phyloP scores from a whole-genome alignment of 1,140 invertebrate species.

The Pseudoatta argentina region DNA sequence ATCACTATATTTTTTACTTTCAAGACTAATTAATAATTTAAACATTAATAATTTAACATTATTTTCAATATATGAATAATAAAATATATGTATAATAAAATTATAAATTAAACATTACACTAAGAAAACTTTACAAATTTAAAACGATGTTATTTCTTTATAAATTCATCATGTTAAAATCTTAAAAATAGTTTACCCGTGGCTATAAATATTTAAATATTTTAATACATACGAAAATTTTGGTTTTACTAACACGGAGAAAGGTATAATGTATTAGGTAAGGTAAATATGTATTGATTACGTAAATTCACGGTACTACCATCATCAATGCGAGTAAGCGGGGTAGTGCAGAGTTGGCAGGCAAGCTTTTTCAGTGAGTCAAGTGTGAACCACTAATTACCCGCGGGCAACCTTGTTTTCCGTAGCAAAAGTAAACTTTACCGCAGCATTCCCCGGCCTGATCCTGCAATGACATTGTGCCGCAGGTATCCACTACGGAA shows the following conservation, averaged over 20 bases:
- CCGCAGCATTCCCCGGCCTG: constrained; percentile 61
- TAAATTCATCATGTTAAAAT: not conserved
- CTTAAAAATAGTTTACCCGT: not conserved
- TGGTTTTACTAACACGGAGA: not conserved
- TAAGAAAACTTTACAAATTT: not conserved
- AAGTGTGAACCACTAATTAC: constrained; percentile 81
- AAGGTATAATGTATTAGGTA: not conserved
- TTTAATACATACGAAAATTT: constrained; percentile 3
- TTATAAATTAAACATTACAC: not conserved
- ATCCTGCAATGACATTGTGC: constrained; percentile 14
- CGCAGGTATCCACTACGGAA: constrained; percentile 30
- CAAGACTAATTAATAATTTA: constrained; percentile 9
- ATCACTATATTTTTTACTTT: not conserved
- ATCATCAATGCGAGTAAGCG: not conserved
- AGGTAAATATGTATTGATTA: not conserved
- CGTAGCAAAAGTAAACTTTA: constrained; percentile 77
- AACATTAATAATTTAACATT: not conserved
- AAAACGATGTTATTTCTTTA: not conserved
- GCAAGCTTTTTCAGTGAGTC: constrained; percentile 71
- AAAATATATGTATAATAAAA: not conserved
- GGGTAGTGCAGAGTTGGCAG: not conserved
- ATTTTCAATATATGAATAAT: not conserved
- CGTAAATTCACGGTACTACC: not conserved
- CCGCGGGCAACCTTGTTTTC: constrained; percentile 78
- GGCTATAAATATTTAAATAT: not conserved